phyloP scores from a whole-genome alignment of 1,140 invertebrate genomes.

The Lepidurus couesii region DNA sequence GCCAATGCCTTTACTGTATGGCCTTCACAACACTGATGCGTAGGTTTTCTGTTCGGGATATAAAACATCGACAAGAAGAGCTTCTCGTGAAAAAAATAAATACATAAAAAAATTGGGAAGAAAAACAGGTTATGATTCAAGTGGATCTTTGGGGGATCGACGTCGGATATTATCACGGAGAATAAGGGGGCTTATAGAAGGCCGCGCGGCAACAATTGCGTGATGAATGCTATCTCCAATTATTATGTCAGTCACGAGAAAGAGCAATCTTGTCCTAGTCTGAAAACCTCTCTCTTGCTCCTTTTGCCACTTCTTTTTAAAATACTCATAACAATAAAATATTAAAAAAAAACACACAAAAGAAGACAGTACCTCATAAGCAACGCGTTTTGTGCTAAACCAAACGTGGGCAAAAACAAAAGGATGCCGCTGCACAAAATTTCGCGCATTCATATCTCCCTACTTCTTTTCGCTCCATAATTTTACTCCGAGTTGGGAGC shows the following conservation, averaged over 20 bases:
- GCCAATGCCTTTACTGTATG: no score
- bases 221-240: slow-evolving; percentile 15
- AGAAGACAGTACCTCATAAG: no score
- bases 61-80: background rate
- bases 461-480: no score
- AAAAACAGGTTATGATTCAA: background rate
- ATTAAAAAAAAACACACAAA: no score
- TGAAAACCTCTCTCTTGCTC: background rate
- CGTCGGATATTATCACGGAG: background rate
- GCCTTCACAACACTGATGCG: no score
- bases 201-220: slow-evolving; percentile 6
- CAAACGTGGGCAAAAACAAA: no score
- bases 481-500: no score
- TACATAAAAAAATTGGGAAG: background rate
- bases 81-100: background rate
- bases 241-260: background rate
- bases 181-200: background rate
- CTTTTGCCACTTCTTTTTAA: background rate
- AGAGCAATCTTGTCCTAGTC: background rate
- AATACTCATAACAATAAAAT: background rate
- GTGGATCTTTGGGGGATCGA: background rate
- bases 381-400: no score
- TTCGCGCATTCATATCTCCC: no score
- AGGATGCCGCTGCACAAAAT: no score
- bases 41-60: background rate